Evolutionary conservation across 2,113 vertebrate genomes (phyloP).

Genomic region (Mormyrus lacerda): DNA sequence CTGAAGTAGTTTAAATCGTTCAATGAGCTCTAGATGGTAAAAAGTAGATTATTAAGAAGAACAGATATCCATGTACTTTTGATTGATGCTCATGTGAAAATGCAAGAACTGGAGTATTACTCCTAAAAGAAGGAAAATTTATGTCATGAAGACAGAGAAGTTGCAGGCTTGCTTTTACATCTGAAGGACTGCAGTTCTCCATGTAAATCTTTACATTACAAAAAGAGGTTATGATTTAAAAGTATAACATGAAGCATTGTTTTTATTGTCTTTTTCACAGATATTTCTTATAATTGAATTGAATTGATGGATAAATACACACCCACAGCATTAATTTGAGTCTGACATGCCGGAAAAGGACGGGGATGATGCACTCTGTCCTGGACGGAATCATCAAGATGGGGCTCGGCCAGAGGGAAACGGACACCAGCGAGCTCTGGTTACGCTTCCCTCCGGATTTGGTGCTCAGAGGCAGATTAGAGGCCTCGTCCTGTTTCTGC

Average conservation of each 20-base stretch:
- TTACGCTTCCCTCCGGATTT: not conserved
- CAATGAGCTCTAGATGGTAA: not conserved
- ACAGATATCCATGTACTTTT: not conserved
- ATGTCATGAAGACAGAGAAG: not conserved
- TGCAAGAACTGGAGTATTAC: not conserved
- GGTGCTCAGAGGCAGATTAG: not conserved
- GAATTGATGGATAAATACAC: not conserved
- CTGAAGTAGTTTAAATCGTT: not conserved
- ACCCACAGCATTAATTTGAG: not conserved
- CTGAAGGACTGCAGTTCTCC: not conserved
- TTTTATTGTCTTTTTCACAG: not conserved
- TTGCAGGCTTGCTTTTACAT: not conserved
- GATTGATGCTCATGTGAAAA: not conserved
- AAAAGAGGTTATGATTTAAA: not conserved
- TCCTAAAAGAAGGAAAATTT: not conserved
- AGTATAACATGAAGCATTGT: not conserved
- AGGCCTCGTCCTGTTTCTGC: not conserved
- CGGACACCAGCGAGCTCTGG: not conserved
- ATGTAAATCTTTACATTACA: not conserved
- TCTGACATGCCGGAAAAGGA: not conserved
- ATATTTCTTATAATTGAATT: not conserved
- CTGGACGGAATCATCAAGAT: not conserved
- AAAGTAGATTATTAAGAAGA: not conserved
- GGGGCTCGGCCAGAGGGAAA: not conserved
- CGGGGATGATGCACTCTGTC: not conserved